Base-by-base conservation (phyloP, 2,888 invertebrate genomes). In the Eremobia ochroleuca region DNA sequence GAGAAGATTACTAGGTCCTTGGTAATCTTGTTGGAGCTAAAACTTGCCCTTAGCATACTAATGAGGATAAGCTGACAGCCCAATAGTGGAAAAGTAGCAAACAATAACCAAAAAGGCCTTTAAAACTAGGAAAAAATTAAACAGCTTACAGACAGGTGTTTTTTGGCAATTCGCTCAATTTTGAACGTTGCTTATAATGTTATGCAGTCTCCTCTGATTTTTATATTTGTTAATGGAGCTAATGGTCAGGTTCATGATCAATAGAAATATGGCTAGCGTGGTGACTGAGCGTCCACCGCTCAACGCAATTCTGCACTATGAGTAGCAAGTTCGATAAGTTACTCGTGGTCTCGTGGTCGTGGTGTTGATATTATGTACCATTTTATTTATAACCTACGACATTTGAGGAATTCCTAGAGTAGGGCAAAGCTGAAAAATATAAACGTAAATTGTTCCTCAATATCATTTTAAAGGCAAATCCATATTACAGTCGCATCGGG, bases 31-130 rank as follows among this genome's bases (percentile, higher is more conserved):
- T 49, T 58, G 55, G 9, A 34, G 65, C 65, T 76, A 49, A 75
- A 40, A 67, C 40, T 76, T 68, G 62, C 49, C 3, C 15, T 28
- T 37, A 67, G 62, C 34, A 62, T 82, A 64, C 82, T 64, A 82
- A 79, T 76, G 64, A 64, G 76, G 18, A 62, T 67, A 82, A 82
- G 55, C 67, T 58, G 62, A 76, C 79, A 81, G 55, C 1, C 4
- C 34, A 34, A 58, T n/a, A 64, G 49, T 40, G 62, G 37, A 25
- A 67, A 75, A 40, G 18, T 46, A 37, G 34, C 13, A 34, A n/a
- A 67, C n/a, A 62, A 31, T 25, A 28, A 52, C 43, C 46, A 77
- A 73, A 37, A 43, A 5, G 11, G 18, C 18, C 3, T 1, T 25
- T 15, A 8, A 71, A 55, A 55, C 18, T 43, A 52, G 40, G 15